These are phyloP conservation scores for Lochmaea capreae DNA, from an alignment of 2,888 invertebrate species.

Conservation along the genomic window DNA sequence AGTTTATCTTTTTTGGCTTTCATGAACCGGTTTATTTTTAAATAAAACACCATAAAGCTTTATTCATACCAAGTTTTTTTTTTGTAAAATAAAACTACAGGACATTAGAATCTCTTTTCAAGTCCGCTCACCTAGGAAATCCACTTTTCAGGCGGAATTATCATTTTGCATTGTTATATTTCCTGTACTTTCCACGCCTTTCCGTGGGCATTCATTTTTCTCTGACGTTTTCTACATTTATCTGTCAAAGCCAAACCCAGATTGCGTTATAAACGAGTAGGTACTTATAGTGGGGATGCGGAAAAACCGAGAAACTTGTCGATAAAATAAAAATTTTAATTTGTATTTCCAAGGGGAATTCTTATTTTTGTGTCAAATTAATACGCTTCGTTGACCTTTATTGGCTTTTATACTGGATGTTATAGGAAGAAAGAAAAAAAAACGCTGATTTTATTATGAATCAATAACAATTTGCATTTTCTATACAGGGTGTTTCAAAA, in stretches of 20 bases:
- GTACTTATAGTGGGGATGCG: not conserved
- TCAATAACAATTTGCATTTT: not conserved
- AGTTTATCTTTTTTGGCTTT: no score
- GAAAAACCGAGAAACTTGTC: constrained; percentile 9
- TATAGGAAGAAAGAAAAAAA: not conserved
- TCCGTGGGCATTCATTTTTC: constrained; percentile 11
- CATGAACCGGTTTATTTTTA: no score
- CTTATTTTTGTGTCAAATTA: not conserved
- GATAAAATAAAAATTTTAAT: not conserved
- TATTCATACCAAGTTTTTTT: not conserved
- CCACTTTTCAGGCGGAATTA: constrained; percentile 2
- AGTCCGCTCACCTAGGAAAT: not conserved
- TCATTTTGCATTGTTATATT: constrained; percentile 12
- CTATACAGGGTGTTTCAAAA: no score
- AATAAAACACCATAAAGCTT: not conserved
- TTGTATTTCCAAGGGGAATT: constrained; percentile 1
- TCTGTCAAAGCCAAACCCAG: constrained; percentile 10
- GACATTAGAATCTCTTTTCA: not conserved
- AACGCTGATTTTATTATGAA: not conserved
- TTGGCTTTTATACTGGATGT: not conserved
- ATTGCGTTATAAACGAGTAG: constrained; percentile 5
- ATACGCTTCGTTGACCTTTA: constrained; percentile 3
- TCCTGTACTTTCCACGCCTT: not conserved
- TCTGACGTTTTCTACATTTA: not conserved
- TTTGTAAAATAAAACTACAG: not conserved